Evolutionary conservation across 1,140 invertebrate species (phyloP), one percentile per base, ranked within the genome.

Genomic region (Solen grandis): DNA sequence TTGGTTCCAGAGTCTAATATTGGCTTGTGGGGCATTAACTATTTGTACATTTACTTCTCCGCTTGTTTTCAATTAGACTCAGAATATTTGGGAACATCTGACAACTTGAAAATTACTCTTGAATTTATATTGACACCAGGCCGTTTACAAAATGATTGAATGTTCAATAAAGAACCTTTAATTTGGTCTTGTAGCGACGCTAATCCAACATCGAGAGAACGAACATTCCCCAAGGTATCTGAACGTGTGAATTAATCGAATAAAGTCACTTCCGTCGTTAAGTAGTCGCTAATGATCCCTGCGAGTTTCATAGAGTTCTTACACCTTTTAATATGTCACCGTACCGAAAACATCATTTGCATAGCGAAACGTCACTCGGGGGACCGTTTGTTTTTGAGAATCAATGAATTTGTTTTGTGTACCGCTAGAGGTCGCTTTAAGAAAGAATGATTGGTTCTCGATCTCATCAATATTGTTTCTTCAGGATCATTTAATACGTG

Each of bases 251-350:
- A 76, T 76, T 76, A 76, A 63, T 76, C 73, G 38, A 65, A 76
- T 76, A 31, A 54, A 38, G 73, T 27, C 73, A 76, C 73, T 65
- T 65, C 60, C 57, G 73, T 25, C 22, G 38, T 33, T 76, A 76
- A 76, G 29, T 29, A 76, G 41, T 65, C 54, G 73, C 73, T 76
- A 76, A 76, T 76, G 73, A 76, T 55, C 59, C 55, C 52, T 54
- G 60, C 57, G 52, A 62, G 60, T 63, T 63, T 65, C 41, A 63
- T 63, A 38, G 57, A 65, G 59, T 63, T 55, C 31, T 55, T 19
- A 76, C 73, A 76, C 73, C 73, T 76, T 76, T 76, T 76, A 76
- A 76, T 76, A 76, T 76, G 73, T 76, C 73, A 63, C 60, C 41
- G 59, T 41, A 60, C 31, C 25, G 59, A 65, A 76, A 76, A 76